Percentiles rank a stretch among this genome's conserved stretches.
phyloP scores from a whole-genome alignment of 2,113 vertebrate genomes.

The Numenius arquata region DNA sequence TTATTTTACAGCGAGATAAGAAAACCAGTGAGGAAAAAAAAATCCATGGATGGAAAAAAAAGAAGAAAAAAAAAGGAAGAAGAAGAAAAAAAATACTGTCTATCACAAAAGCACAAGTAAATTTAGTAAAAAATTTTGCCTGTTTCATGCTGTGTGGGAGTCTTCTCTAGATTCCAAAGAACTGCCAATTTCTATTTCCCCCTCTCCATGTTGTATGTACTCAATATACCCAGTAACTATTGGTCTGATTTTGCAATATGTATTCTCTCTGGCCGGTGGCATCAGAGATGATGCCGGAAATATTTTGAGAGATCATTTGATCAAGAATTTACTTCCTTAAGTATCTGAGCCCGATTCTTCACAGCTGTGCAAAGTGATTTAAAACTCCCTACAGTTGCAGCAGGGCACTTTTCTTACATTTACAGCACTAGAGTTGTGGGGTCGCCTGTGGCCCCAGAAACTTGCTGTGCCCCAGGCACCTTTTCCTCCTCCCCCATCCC shows the following conservation, averaged over 20 bases:
- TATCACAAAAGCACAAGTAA: neutral
- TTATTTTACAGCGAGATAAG: neutral
- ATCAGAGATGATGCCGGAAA: neutral
- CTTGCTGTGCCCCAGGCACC: neutral
- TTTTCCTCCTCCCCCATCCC: neutral
- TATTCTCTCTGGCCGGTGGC: neutral
- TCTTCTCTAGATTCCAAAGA: neutral
- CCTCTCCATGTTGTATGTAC: rapidly evolving
- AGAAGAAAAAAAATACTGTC: neutral
- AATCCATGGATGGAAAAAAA: neutral
- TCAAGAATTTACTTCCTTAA: neutral
- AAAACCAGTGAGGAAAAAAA: neutral
- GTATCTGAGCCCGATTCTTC: neutral
- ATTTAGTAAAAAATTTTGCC: neutral
- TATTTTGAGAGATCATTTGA: neutral
- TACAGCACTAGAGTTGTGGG: too few species aligned
- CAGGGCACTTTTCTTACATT: rapidly evolving
- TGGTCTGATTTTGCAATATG: neutral
- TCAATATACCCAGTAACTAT: neutral
- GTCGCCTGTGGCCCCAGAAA: neutral
- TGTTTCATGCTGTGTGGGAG: neutral
- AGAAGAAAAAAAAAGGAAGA: neutral
- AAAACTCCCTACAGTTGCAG: neutral
- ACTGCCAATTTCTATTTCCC: neutral
- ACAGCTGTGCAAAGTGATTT: neutral